Percentiles rank a stretch among this genome's conserved stretches.
Conservation (phyloP, 2,797 vertebrate genomes). For the Potorous gilbertii region DNA sequence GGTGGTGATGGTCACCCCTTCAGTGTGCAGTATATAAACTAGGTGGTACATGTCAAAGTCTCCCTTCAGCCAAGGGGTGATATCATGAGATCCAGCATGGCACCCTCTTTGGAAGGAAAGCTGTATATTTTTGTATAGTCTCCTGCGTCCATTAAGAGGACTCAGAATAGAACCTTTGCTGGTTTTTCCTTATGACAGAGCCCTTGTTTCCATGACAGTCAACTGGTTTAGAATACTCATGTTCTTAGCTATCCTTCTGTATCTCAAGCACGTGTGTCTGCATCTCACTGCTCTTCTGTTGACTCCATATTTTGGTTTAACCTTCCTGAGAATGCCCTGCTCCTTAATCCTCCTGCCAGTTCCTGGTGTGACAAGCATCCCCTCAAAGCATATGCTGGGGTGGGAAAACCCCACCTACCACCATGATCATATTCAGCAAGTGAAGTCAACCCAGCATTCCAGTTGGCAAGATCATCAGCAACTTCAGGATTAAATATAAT, state of each 20-base stretch:
- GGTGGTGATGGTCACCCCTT: not conserved
- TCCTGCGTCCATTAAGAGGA: not conserved
- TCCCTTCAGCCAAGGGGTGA: not conserved
- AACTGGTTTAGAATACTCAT: not conserved
- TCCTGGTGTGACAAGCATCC: not conserved
- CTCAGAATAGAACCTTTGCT: not conserved
- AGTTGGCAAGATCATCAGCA: not conserved
- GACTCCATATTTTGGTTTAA: not conserved
- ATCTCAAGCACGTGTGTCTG: not conserved
- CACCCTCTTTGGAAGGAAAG: not conserved
- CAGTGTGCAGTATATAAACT: not conserved
- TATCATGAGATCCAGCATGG: not conserved
- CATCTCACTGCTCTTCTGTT: not conserved
- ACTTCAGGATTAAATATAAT: not conserved
- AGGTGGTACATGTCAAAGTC: not conserved
- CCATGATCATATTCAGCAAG: not conserved
- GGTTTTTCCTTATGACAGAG: not conserved
- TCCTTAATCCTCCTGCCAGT: not conserved
- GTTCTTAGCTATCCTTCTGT: not conserved
- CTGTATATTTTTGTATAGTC: not conserved
- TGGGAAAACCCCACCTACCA: not conserved
- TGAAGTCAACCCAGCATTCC: not conserved
- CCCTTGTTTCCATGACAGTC: not conserved
- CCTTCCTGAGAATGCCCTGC: slow-evolving; percentile 22
- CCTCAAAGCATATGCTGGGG: not conserved